Base-by-base conservation (phyloP, 2,888 invertebrate species). In the Argyra leucocephala region DNA sequence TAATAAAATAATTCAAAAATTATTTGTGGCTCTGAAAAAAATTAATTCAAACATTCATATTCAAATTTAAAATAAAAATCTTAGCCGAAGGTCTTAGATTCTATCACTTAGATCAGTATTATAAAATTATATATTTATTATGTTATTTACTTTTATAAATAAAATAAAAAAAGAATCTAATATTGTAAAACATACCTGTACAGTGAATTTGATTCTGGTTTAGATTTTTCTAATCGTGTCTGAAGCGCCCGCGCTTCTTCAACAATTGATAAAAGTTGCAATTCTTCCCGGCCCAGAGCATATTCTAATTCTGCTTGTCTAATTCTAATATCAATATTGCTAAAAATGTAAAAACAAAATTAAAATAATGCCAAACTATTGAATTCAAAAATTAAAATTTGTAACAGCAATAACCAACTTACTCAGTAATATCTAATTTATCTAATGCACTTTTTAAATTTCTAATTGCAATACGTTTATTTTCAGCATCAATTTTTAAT, bases 241-340 rank as follows among this genome's bases (percentile, higher is more conserved):
- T 88, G 88, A 22, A 93, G 83, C 63, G 90, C 87, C 66, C 91
- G 84, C 65, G 88, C 88, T 80, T 93, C 93, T 81, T 93, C 93
- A 69, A 90, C 84, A 72, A 93, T 83, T 62, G 91, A 90, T 70
- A 93, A 81, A 74, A 93, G 83, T 79, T 93, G 92, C 70, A 93
- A 81, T 80, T 94, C 94, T 79, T 94, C 93, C 61, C 93, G 84
- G 0, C 93, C 93, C 70, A 93, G 81, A 76, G 92, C 88, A 78
- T 93, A 93, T 76, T 93, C 93, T 71, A 93, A 80, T 79, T 94
- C 94, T 0, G 94, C 94, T 76, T 93, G 93, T 74, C 92, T 89
- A 76, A 94, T 93, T 70, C 93, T 84, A 62, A 89, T 88, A 78
- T 94, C 93, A 67, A 93, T 93, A 78, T 93, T 93, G 73, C 93